A percentile compares a stretch with the other conserved stretches of the same genome.
Evolutionary conservation across 2,888 invertebrate species (phyloP).

Genomic region (Chrysotoxum bicinctum): DNA sequence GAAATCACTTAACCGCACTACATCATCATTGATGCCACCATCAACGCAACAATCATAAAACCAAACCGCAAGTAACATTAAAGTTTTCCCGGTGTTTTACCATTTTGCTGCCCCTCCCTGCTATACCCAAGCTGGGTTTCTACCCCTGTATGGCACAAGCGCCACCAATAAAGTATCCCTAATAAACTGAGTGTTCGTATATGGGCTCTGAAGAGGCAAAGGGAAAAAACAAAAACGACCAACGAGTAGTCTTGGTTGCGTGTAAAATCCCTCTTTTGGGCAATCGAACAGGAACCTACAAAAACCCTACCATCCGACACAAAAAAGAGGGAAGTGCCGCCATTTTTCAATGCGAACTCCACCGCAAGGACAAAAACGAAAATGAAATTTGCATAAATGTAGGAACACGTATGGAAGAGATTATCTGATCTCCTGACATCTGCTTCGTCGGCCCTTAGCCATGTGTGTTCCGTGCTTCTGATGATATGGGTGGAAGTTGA

Average conservation of each 20-base stretch:
- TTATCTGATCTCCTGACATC: conserved; percentile 72
- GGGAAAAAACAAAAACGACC: not conserved
- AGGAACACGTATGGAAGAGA: conserved; percentile 70
- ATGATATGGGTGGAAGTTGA: not conserved
- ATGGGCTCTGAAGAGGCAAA: conserved; percentile 1
- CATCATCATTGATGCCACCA: conserved; percentile 70
- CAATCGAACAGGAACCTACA: conserved; percentile 26
- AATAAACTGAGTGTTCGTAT: conserved; percentile 65
- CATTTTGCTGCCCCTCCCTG: not conserved
- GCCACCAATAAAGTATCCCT: conserved; percentile 65
- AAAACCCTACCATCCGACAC: conserved; percentile 22
- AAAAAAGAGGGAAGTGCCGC: conserved; percentile 45
- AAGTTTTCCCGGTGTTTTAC: conserved; percentile 16
- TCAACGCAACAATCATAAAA: conserved; percentile 72
- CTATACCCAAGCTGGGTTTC: not conserved
- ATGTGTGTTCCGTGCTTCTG: conserved; percentile 17
- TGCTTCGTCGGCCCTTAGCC: conserved; percentile 38
- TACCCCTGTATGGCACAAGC: conserved; percentile 43
- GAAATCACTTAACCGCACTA: conserved; percentile 71
- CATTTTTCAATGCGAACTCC: conserved; percentile 49
- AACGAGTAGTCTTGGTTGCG: not conserved
- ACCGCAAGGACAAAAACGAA: conserved; percentile 25
- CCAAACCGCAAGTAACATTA: conserved; percentile 68
- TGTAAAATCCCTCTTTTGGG: conserved; percentile 31
- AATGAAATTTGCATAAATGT: conserved; percentile 67